phyloP scores from a whole-genome alignment of 2,888 invertebrate genomes.

The Orchestes rusci region DNA sequence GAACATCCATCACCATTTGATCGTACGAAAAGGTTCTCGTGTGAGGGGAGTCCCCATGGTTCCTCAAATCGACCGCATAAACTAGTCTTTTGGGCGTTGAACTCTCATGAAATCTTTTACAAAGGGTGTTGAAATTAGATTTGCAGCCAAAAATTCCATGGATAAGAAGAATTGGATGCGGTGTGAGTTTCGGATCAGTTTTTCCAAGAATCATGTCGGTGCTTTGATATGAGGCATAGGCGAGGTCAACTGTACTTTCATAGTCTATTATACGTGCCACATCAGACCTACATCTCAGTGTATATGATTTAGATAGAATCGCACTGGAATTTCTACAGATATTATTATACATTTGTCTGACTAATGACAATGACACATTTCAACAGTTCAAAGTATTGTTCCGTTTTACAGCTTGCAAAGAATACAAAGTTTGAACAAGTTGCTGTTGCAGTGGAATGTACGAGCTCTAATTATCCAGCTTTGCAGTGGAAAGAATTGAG shows the following conservation, averaged over 20 bases:
- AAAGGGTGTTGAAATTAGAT: conserved; percentile 79
- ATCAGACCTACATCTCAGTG: too few species aligned
- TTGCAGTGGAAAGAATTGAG: too few species aligned
- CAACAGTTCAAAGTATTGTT: too few species aligned
- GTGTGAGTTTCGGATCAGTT: conserved; percentile 31
- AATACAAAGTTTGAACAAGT: too few species aligned
- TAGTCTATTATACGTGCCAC: conserved; percentile 4
- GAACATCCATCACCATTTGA: conserved; percentile 69
- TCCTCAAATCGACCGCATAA: conserved; percentile 79
- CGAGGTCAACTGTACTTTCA: conserved; percentile 39
- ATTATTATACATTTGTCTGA: too few species aligned
- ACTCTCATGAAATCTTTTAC: conserved; percentile 50
- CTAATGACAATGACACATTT: too few species aligned
- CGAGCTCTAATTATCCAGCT: too few species aligned
- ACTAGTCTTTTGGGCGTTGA: conserved; percentile 64
- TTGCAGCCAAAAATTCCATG: conserved; percentile 87
- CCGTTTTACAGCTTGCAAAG: too few species aligned
- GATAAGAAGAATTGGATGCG: conserved; percentile 68
- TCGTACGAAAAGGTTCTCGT: conserved; percentile 62
- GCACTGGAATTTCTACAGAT: too few species aligned
- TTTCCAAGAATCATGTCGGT: conserved; percentile 34
- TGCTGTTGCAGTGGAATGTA: too few species aligned
- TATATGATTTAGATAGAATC: too few species aligned
- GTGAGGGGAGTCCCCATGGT: conserved; percentile 93
- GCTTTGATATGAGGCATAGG: conserved; percentile 61